Conservation (phyloP, 2,888 invertebrate genomes). For the Lamellibrachia satsuma region DNA sequence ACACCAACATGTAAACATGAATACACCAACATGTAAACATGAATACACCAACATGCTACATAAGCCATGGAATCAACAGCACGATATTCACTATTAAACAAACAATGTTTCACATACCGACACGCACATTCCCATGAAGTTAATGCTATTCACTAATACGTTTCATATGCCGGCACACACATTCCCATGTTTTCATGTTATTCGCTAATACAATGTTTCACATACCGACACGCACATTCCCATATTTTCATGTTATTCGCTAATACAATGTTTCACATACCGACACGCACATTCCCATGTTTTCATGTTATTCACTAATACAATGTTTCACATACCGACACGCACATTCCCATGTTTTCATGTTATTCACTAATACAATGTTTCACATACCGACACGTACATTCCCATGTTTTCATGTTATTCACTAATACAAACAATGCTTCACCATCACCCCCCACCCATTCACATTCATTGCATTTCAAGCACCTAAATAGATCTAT, state of each 20-base stretch:
- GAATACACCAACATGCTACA: neutral
- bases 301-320: too few species aligned
- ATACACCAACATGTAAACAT: too few species aligned
- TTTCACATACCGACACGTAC: too few species aligned
- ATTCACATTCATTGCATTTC: neutral
- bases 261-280: neutral
- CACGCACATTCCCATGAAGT: neutral
- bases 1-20: neutral
- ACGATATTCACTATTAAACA: neutral
- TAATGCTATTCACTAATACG: neutral
- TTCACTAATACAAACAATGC: too few species aligned
- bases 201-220: neutral
- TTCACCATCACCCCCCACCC: too few species aligned
- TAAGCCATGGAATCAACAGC: neutral
- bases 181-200: neutral
- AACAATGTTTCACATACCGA: conserved; percentile 3
- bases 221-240: too few species aligned
- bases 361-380: too few species aligned
- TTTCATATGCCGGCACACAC: neutral
- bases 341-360: too few species aligned
- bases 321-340: too few species aligned
- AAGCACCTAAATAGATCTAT: neutral
- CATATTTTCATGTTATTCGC: too few species aligned
- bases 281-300: too few species aligned
- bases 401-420: too few species aligned